Evolutionary conservation across 2,888 invertebrate genomes (phyloP).

Genomic region (Drymonia ruficornis): DNA sequence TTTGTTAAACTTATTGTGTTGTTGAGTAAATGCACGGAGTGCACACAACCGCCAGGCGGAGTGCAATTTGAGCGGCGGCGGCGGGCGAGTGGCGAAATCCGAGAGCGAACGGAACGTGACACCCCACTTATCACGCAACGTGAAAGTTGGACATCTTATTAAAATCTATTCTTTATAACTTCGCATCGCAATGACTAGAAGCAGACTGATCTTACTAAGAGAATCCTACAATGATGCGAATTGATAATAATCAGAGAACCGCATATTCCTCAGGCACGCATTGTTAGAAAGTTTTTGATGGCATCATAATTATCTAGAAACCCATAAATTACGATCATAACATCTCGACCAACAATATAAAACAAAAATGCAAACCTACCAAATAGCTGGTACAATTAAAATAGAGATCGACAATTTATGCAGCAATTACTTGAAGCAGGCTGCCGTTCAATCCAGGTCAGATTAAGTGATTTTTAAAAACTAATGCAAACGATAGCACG

Average conservation of each 20-base stretch:
- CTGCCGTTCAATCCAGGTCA: constrained; percentile 78
- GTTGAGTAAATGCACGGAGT: constrained; percentile 54
- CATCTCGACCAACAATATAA: neutral
- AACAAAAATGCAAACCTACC: constrained; percentile 11
- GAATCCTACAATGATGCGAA: constrained; percentile 11
- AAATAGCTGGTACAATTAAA: constrained; percentile 65
- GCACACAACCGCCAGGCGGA: constrained; percentile 55
- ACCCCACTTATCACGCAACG: constrained; percentile 76
- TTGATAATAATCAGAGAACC: neutral
- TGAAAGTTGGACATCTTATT: constrained; percentile 77
- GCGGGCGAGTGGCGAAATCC: constrained; percentile 69
- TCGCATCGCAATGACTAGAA: constrained; percentile 42
- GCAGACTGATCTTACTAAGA: constrained; percentile 31
- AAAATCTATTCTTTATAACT: constrained; percentile 72
- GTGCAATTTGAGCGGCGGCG: constrained; percentile 68
- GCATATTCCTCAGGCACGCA: neutral
- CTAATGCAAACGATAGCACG: constrained; percentile 76
- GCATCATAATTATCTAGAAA: neutral
- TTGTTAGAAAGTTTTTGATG: neutral
- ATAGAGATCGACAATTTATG: constrained; percentile 73
- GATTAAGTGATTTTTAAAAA: constrained; percentile 81
- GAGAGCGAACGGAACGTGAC: constrained; percentile 77
- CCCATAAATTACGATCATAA: neutral
- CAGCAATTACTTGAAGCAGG: constrained; percentile 77
- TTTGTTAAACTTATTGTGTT: constrained; percentile 51